Evolutionary conservation across 2,888 invertebrate genomes (phyloP), one percentile per base, ranked within the genome.

Genomic region (Catotricha subobsoleta): DNA sequence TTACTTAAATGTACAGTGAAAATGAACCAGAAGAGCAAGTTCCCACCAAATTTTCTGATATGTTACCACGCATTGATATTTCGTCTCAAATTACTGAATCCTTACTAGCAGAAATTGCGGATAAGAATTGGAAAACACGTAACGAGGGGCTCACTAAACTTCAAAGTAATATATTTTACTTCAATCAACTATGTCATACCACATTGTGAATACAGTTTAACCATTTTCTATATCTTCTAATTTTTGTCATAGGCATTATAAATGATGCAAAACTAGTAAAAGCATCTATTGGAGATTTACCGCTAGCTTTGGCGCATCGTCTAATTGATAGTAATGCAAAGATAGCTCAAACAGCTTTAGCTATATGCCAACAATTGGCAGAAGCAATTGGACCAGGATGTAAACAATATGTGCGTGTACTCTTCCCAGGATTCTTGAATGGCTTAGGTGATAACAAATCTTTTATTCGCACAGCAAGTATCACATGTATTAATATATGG

Each of bases 321-420:
- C 65, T 94, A 13, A 65, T 78, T 0, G 95, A 95, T 57, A 88
- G 90, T 36, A 95, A 95, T 65, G 87, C 86, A 19, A 91, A 88
- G 60, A 73, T 95, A 48, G 87, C 87, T 0, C 82, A 83, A 52
- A 76, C 77, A 13, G 74, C 92, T 0, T 62, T 94, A 34, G 75
- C 76, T 43, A 78, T 94, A 44, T 88, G 90, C 54, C 81, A 87
- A 52, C 71, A 70, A 23, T 64, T 95, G 20, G 86, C 83, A 1
- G 70, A 69, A 1, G 80, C 87, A 0, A 80, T 94, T 75, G 92
- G 94, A 0, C 59, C 78, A 0, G 73, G 79, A 37, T 77, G 81
- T 52, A 86, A 80, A 53, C 72, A 72, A 38, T 82, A 90, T 53
- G 72, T 90, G 15, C 68, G 83, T 47, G 72, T 75, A 0, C 71